Base-by-base conservation (phyloP, 2,113 vertebrate genomes). In the Channa argus region DNA sequence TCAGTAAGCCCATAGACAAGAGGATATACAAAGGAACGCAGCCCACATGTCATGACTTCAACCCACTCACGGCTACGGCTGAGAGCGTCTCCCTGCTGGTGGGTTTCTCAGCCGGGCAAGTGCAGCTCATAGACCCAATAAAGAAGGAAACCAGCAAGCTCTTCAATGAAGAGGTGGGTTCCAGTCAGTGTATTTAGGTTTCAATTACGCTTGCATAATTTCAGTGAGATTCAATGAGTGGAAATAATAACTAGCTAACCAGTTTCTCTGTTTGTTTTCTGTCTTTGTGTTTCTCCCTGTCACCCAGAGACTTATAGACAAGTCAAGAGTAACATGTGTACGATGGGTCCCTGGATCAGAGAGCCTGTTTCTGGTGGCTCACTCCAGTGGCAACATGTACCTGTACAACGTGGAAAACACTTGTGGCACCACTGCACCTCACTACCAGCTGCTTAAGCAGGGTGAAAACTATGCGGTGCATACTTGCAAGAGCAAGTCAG, bases 141-240 rank as follows among this genome's bases (percentile, higher is more conserved):
- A 99, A 99, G 95, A 99, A 99, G 95, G 98, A 99, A 94, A 99
- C 98, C 91, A 99, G 98, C 96, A 99, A 99, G 91, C 94, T 99
- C 90, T 99, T 99, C 95, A 99, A 99, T 86, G 98, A 99, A 92
- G 98, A 99, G 95, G 98, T 99, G 93, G 94, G 97, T 96, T 38
- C 24, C 3, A 56, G 49, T 77, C 15, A 37, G 13, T 2, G 0
- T 50, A n/a, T 52, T 7, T 24, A 52, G 8, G 8, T 11, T 34
- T 34, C 1, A 10, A 63, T 70, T 9, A 38, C 39, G 3, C 1
- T 38, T 38, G 3, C 0, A 14, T 71, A 14, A 63, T 8, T 55
- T 15, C 3, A 14, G 2, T n/a, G 7, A 60, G n/a, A 44, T 1
- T n/a, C 24, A 24, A 24, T 24, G 24, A 24, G 24, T 24, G 24